Conservation (phyloP, 2,888 invertebrate genomes). For the Trissoscelio sp. region DNA sequence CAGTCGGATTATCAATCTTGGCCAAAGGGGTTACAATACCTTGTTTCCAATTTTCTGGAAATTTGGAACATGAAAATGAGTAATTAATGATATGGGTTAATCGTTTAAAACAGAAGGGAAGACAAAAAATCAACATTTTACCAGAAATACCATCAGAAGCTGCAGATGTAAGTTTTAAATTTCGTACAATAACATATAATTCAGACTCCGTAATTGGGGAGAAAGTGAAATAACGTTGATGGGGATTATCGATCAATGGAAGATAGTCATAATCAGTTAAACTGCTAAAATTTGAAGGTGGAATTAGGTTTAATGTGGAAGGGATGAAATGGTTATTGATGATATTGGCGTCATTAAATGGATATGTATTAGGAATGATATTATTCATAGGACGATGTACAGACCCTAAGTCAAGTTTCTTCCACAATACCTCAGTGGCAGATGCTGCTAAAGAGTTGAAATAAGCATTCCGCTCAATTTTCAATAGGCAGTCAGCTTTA, state of each 20-base stretch:
- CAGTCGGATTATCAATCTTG: not conserved
- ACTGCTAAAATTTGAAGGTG: no score
- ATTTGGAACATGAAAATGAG: not conserved
- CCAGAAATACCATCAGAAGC: constrained; percentile 2
- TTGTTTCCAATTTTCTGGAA: constrained; percentile 1
- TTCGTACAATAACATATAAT: not conserved
- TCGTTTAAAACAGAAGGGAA: not conserved
- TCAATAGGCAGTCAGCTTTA: not conserved
- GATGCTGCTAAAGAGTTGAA: not conserved
- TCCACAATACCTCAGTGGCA: no score
- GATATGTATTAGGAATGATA: not conserved
- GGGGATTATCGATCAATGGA: not conserved
- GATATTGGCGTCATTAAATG: not conserved
- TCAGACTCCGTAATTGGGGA: not conserved
- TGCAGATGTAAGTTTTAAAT: not conserved
- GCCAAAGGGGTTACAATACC: not conserved
- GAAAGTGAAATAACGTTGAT: not conserved
- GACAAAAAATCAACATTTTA: constrained; percentile 8
- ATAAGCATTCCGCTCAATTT: not conserved
- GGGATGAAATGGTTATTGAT: not conserved
- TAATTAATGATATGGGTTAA: constrained; percentile 11
- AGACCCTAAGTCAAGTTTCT: not conserved
- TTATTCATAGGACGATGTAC: not conserved
- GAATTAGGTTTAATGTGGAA: not conserved
- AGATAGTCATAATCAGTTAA: no score